Evolutionary conservation across 2,113 vertebrate genomes (phyloP).

Genomic region (Daubentonia madagascariensis): DNA sequence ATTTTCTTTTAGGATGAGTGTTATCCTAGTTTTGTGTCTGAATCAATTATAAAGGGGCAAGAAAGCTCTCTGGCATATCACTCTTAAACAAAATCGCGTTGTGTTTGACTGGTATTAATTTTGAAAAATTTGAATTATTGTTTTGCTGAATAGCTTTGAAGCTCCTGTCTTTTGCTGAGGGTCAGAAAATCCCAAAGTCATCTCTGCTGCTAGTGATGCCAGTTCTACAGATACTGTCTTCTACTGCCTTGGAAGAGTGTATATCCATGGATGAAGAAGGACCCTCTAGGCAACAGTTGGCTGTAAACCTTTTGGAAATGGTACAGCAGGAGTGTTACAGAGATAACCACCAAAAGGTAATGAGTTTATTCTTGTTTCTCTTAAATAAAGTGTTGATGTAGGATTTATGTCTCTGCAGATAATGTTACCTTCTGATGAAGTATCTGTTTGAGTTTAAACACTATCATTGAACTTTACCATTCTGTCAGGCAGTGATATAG

Average conservation of each 20-base stretch:
- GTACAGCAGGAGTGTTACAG: conserved; percentile 75
- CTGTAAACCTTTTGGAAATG: conserved; percentile 83
- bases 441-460: background rate
- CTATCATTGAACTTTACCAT: background rate
- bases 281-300: conserved; percentile 85
- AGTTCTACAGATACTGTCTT: conserved; percentile 91
- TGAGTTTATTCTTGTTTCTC: background rate
- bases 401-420: background rate
- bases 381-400: background rate
- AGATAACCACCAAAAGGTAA: conserved; percentile 74
- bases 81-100: background rate
- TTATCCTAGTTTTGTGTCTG: background rate
- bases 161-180: conserved; percentile 82
- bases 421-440: background rate
- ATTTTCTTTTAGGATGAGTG: background rate
- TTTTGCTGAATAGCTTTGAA: conserved; percentile 84
- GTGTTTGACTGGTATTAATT: background rate
- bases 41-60: background rate
- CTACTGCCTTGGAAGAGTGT: conserved; percentile 85
- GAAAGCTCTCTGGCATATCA: background rate
- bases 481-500: background rate
- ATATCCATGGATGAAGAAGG: conserved; percentile 80
- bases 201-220: conserved; percentile 89
- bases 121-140: background rate
- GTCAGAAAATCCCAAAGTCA: conserved; percentile 73